These are phyloP conservation scores for Scytalopus superciliaris DNA, from an alignment of 2,113 vertebrate genomes.

Conservation along the genomic window DNA sequence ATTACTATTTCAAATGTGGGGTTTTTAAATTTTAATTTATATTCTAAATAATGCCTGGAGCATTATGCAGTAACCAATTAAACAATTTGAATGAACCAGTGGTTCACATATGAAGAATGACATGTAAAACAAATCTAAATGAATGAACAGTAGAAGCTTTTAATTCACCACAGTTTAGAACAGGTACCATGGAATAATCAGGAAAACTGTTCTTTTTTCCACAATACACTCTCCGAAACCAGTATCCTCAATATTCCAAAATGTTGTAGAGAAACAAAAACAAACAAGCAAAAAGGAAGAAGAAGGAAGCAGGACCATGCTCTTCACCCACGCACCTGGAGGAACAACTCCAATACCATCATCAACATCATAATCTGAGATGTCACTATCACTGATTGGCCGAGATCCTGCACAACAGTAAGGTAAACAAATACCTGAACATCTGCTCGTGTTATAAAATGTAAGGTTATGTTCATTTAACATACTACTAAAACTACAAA, in stretches of 20 bases:
- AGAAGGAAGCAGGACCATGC: conserved; percentile 76
- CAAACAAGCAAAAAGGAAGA: not conserved
- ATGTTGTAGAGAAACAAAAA: conserved; percentile 22
- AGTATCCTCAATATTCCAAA: conserved; percentile 69
- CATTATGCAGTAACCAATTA: not conserved
- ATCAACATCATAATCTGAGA: conserved; percentile 95
- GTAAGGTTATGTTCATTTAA: conserved; percentile 28
- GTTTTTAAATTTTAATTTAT: conserved; percentile 3
- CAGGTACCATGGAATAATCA: conserved; percentile 56
- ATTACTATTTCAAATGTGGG: not conserved
- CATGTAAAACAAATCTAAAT: not conserved
- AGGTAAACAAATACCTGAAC: conserved; percentile 81
- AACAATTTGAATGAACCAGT: not conserved
- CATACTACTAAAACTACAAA: not conserved
- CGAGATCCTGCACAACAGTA: conserved; percentile 91
- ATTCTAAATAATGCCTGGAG: conserved; percentile 47
- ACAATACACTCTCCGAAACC: conserved; percentile 49
- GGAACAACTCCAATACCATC: conserved; percentile 95
- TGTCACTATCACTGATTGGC: conserved; percentile 97
- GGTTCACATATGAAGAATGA: not conserved
- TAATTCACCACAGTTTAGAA: not conserved
- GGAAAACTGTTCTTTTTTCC: conserved; percentile 41
- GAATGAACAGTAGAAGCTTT: not conserved
- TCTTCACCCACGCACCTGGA: conserved; percentile 91
- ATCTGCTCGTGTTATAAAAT: conserved; percentile 48